phyloP scores from a whole-genome alignment of 2,888 invertebrate species.

The Cactoblastis cactorum region DNA sequence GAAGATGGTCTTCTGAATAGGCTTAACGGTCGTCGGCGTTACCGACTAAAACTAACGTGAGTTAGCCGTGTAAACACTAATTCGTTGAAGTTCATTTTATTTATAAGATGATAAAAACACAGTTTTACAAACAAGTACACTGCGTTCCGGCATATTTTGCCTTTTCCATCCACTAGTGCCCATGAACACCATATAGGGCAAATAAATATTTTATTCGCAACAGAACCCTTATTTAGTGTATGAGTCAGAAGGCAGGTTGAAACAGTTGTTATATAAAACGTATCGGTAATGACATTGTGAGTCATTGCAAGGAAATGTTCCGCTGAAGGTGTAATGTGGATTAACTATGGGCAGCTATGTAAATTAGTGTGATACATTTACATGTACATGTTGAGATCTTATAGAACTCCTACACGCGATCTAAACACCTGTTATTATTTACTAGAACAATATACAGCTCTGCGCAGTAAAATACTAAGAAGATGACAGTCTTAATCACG shows the following conservation, averaged over 20 bases:
- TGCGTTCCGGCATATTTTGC: slow-evolving; percentile 65
- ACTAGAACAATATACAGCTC: slow-evolving; percentile 16
- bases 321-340: slow-evolving; percentile 51
- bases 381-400: slow-evolving; percentile 24
- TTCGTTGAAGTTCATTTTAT: not conserved
- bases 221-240: slow-evolving; percentile 66
- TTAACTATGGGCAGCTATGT: slow-evolving; percentile 40
- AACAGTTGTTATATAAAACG: slow-evolving; percentile 48
- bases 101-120: slow-evolving; percentile 2
- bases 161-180: slow-evolving; percentile 48
- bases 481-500: slow-evolving; percentile 10
- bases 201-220: slow-evolving; percentile 56
- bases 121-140: slow-evolving; percentile 32
- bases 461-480: slow-evolving; percentile 19
- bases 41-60: too few relatives aligned
- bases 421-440: slow-evolving; percentile 13
- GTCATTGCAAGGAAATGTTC: slow-evolving; percentile 56
- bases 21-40: too few relatives aligned
- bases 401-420: slow-evolving; percentile 18
- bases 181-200: slow-evolving; percentile 58
- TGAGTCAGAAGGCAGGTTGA: slow-evolving; percentile 56
- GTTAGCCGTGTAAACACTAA: not conserved
- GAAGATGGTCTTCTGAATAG: too few relatives aligned
- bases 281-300: slow-evolving; percentile 49
- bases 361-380: slow-evolving; percentile 51